These are phyloP conservation scores for Acanthosepion lycidas DNA, from an alignment of 2,888 invertebrate species.

Conservation along the genomic window DNA sequence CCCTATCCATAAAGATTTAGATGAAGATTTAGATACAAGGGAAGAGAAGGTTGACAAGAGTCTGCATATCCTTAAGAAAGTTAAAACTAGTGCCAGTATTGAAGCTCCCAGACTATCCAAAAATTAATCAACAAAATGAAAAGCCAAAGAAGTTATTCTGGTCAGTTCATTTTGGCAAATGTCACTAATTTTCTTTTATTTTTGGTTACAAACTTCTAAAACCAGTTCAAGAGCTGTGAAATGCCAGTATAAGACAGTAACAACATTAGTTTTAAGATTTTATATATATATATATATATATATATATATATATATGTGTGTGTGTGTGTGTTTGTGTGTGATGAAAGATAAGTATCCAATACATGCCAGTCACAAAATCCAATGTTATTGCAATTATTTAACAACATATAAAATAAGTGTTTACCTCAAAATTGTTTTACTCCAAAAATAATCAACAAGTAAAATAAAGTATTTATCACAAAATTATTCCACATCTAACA, in stretches of 20 bases:
- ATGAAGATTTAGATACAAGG: background rate
- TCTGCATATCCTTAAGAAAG: background rate
- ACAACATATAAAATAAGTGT: too few relatives aligned
- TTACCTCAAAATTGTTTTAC: too few relatives aligned
- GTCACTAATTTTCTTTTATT: slow-evolving; percentile 10
- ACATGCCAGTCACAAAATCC: too few relatives aligned
- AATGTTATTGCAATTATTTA: too few relatives aligned
- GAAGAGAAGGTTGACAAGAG: background rate
- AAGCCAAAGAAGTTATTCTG: background rate
- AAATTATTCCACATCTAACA: too few relatives aligned
- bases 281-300: slow-evolving; percentile 24
- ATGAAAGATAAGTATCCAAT: too few relatives aligned
- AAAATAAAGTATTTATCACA: too few relatives aligned
- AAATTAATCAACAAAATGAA: background rate
- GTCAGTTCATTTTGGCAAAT: slow-evolving; percentile 21
- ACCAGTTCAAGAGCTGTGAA: background rate
- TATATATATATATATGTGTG: slow-evolving; percentile 24
- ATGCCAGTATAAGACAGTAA: background rate
- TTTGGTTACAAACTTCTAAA: background rate
- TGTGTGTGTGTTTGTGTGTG: background rate
- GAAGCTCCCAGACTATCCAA: background rate
- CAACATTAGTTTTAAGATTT: slow-evolving; percentile 25
- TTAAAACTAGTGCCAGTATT: background rate
- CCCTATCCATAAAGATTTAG: background rate
- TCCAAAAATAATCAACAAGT: too few relatives aligned